These are phyloP conservation scores for Choristoneura rosaceana DNA, from an alignment of 2,888 invertebrate genomes.

Conservation along the genomic window DNA sequence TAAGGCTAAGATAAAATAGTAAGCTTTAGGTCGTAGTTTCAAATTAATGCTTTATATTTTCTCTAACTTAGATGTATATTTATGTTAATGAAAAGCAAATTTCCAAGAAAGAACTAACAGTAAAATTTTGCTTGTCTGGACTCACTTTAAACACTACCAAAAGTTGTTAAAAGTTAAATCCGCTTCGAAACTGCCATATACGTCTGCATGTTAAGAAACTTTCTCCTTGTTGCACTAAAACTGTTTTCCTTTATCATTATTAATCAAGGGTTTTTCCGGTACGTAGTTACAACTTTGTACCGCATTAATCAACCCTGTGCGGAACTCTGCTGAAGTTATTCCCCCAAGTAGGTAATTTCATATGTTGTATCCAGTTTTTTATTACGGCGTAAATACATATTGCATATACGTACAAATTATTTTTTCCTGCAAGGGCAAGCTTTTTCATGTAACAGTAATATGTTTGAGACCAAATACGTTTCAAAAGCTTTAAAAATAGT, in stretches of 20 bases:
- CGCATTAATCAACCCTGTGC: constrained; percentile 33
- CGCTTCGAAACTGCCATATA: neutral
- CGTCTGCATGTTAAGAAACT: constrained; percentile 8
- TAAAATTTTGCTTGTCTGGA: neutral
- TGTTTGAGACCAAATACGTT: too few relatives aligned
- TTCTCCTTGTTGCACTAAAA: constrained; percentile 10
- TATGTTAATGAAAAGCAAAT: neutral
- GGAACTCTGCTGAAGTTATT: constrained; percentile 27
- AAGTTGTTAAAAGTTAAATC: constrained; percentile 12
- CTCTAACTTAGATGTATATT: neutral
- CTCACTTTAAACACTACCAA: neutral
- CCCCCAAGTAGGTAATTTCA: constrained; percentile 21
- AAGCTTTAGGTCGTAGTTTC: neutral
- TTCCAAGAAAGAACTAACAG: neutral
- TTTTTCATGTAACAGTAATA: neutral
- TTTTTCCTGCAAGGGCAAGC: neutral
- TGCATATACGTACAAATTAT: neutral
- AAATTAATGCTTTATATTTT: neutral
- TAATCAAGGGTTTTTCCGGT: constrained; percentile 34
- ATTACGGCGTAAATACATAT: neutral
- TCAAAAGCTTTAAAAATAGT: too few relatives aligned
- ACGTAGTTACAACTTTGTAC: constrained; percentile 28
- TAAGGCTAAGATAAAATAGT: neutral
- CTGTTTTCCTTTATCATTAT: constrained; percentile 34
- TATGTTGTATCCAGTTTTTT: constrained; percentile 25